Evolutionary conservation across 2,888 invertebrate species (phyloP).

Genomic region (Caenorhabditis doughertyi): DNA sequence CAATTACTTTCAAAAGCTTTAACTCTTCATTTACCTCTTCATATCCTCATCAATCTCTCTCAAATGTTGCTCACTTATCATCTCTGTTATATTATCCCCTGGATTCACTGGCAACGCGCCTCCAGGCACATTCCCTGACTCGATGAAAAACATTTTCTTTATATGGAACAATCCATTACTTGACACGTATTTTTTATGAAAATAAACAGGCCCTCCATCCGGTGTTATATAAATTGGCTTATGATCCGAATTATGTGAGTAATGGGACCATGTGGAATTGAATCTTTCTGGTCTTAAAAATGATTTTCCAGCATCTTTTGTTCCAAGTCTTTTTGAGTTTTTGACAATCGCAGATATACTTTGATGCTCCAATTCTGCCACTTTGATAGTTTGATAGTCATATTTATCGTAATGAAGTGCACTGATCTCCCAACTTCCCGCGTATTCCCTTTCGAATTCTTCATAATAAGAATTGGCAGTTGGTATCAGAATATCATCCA

Average conservation of each 20-base stretch:
- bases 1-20: too few species aligned
- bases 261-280: constrained; percentile 61
- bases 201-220: not conserved
- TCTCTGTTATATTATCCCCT: constrained; percentile 48
- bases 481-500: constrained; percentile 72
- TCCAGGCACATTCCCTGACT: constrained; percentile 1
- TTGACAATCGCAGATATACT: constrained; percentile 35
- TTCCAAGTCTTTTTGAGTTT: constrained; percentile 12
- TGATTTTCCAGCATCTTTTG: constrained; percentile 27
- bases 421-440: constrained; percentile 42
- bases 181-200: constrained; percentile 2
- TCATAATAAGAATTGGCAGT: constrained; percentile 65
- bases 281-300: constrained; percentile 37
- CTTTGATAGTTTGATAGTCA: constrained; percentile 45
- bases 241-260: constrained; percentile 41
- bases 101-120: constrained; percentile 53
- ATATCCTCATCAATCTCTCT: constrained; percentile 49
- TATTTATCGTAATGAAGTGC: constrained; percentile 54
- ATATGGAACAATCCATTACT: constrained; percentile 55
- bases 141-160: constrained; percentile 39
- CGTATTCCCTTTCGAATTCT: constrained; percentile 60
- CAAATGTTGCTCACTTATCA: constrained; percentile 54
- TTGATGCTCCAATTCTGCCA: constrained; percentile 31
- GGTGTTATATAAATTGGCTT: constrained; percentile 17
- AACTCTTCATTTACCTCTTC: constrained; percentile 25